Percentiles rank a stretch among this genome's conserved stretches.
Conservation (phyloP, 2,797 vertebrate species). For the Helicolenus hilgendorfi region DNA sequence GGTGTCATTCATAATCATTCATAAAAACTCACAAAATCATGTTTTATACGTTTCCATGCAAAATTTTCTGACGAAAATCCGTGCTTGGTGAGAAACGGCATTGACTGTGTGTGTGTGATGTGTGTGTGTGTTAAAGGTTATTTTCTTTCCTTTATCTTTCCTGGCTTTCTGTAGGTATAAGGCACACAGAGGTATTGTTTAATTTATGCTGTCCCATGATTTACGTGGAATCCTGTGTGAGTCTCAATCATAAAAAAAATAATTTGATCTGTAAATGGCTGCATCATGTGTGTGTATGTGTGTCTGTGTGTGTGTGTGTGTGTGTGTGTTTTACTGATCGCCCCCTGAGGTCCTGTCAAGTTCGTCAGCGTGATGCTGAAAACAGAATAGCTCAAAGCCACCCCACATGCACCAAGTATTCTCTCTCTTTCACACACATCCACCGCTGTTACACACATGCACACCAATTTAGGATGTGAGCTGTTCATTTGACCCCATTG, state of each 20-base stretch:
- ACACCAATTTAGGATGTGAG: constrained; percentile 49
- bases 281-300: not conserved
- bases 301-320: not conserved
- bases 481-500: constrained; percentile 65
- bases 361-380: constrained; percentile 20
- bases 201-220: not conserved
- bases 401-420: not conserved
- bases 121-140: not conserved
- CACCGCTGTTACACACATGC: not conserved
- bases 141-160: not conserved
- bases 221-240: not conserved
- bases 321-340: constrained; percentile 16
- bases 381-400: constrained; percentile 33
- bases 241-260: not conserved
- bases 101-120: not conserved
- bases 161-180: not conserved
- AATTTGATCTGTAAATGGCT: not conserved
- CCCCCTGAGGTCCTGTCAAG: constrained; percentile 2
- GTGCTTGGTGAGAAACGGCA: too few relatives aligned
- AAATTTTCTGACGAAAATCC: too few relatives aligned
- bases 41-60: too few relatives aligned
- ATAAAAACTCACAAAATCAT: too few relatives aligned
- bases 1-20: too few relatives aligned
- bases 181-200: not conserved
- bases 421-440: constrained; percentile 13